Conservation (phyloP, 2,888 invertebrate species). For the Drosophila acutilabella region DNA sequence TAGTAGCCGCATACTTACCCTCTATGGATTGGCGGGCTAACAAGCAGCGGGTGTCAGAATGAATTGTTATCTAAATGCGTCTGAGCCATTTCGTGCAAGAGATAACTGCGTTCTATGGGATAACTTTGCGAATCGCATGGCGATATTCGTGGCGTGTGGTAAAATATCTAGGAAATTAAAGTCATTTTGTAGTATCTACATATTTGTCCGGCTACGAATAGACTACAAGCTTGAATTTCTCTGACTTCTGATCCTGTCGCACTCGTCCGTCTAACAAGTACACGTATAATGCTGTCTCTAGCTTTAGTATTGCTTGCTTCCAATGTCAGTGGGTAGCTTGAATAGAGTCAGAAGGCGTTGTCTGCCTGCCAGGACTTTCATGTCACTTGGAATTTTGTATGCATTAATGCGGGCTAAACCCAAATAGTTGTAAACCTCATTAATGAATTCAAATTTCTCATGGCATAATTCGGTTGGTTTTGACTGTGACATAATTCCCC, state of each 20-base stretch:
- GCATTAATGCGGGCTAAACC: conserved; percentile 81
- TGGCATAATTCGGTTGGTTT: conserved; percentile 83
- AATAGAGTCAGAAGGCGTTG: conserved; percentile 65
- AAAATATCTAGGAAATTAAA: conserved; percentile 56
- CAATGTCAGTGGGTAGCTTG: conserved; percentile 49
- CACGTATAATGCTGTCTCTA: conserved; percentile 56
- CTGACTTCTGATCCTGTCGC: conserved; percentile 59
- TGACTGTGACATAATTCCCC: conserved; percentile 81
- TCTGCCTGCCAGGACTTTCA: conserved; percentile 42
- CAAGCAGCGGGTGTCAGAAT: conserved; percentile 76
- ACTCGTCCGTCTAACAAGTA: conserved; percentile 52
- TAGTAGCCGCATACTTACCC: conserved; percentile 50
- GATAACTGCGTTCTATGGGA: conserved; percentile 78
- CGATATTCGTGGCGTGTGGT: conserved; percentile 73
- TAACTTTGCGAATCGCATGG: conserved; percentile 74
- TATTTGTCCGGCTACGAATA: not conserved
- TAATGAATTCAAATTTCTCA: conserved; percentile 84
- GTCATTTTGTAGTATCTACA: not conserved
- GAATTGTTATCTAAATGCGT: conserved; percentile 70
- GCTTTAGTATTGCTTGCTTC: conserved; percentile 43
- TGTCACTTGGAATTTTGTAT: conserved; percentile 58
- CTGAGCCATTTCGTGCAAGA: conserved; percentile 78
- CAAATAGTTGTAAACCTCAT: conserved; percentile 83
- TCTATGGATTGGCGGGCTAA: conserved; percentile 73
- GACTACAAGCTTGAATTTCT: conserved; percentile 61